Base-by-base conservation (phyloP, 1,140 invertebrate genomes). In the Bombus superbus region DNA sequence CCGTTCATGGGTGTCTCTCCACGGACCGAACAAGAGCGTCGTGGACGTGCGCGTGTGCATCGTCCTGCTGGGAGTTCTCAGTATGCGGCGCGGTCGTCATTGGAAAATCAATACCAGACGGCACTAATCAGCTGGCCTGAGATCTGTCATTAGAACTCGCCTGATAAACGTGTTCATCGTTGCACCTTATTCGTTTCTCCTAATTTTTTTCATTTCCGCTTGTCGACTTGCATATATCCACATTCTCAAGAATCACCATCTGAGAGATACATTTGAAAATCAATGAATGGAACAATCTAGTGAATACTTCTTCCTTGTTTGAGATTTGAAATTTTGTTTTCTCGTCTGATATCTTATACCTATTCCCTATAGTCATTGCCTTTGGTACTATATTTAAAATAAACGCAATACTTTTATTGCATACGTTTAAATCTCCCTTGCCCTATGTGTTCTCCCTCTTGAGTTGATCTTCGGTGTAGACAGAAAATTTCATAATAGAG, bases 21-120 rank as follows among this genome's bases (percentile, higher is more conserved):
- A 83, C 81, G 88, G 66, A 47, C 44, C 69, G 68, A 68, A 69
- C 80, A 68, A 86, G 84, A 89, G 76, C 79, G 71, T 64, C 62
- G 81, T 68, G 72, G 83, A 62, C 72, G 88, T 88, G 89, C 89
- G 86, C 89, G 89, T 91, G 87, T 91, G 90, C 89, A 69, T 90
- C 83, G 81, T 91, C 89, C 89, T 88, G 89, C 84, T 90, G 73
- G 74, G 87, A 88, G 87, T 91, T 90, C 89, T 88, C 84, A 88
- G 89, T 90, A 89, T 92, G 90, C 90, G 86, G 82, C 89, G 93
- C 92, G 91, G 90, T 87, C 93, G 92, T 94, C 93, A 93, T 94
- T 92, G 91, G 87, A 94, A 95, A 94, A 95, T 95, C 94, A 94
- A 95, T 95, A 95, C 93, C 92, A 93, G 92, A 92, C 93, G 91